Percentiles rank a stretch among this genome's conserved stretches.
Conservation (phyloP, 2,113 vertebrate species). For the Bolborhynchus lineola region DNA sequence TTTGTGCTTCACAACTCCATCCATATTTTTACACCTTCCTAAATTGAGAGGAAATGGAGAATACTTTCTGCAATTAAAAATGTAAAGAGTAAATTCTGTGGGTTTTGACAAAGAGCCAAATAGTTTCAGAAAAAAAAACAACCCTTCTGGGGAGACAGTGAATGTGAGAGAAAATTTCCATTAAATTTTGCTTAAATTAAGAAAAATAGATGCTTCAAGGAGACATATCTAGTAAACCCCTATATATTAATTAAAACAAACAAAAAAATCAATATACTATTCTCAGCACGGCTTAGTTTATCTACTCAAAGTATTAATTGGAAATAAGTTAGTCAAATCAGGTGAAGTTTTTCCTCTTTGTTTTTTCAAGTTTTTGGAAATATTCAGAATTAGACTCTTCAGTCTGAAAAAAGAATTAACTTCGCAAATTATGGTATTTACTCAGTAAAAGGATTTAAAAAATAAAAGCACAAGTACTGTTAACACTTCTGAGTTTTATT, state of each 20-base stretch:
- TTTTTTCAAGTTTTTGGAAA: neutral
- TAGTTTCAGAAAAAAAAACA: neutral
- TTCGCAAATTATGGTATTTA: neutral
- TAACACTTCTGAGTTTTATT: neutral
- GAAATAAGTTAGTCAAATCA: neutral
- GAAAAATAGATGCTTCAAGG: neutral
- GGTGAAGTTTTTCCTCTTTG: neutral
- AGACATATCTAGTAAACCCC: neutral
- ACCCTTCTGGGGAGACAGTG: neutral
- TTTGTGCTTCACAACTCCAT: neutral
- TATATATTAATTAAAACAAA: neutral
- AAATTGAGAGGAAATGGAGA: neutral
- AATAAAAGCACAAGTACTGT: neutral
- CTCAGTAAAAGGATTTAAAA: neutral
- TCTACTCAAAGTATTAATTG: neutral
- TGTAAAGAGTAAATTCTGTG: neutral
- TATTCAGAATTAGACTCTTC: neutral
- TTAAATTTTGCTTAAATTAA: neutral
- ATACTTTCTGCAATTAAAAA: neutral
- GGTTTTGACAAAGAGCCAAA: neutral
- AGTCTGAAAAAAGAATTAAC: neutral
- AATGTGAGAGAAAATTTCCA: neutral
- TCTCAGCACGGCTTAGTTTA: neutral
- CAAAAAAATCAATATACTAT: neutral
- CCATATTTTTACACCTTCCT: neutral